Evolutionary conservation across 2,888 invertebrate species (phyloP).

Genomic region (Oithona nana): DNA sequence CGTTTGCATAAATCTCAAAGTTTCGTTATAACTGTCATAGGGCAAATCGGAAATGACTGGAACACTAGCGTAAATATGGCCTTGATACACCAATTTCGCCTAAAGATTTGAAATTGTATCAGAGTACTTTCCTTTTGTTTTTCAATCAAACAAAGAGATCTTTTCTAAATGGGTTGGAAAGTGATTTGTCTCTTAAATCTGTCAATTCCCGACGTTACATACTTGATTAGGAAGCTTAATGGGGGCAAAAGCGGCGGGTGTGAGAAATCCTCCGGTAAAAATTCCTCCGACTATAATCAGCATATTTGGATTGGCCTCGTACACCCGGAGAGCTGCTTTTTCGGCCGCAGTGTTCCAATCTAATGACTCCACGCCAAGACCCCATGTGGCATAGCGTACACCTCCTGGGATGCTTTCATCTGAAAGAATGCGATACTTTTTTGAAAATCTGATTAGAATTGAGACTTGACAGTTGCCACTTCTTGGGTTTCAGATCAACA

Average conservation of each 20-base stretch:
- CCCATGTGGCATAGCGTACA: background rate
- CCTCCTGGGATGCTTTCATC: background rate
- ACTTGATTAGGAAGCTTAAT: background rate
- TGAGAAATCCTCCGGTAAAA: background rate
- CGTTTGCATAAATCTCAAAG: background rate
- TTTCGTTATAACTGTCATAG: background rate
- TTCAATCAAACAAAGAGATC: background rate
- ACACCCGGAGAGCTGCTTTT: background rate
- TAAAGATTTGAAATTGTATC: too few relatives aligned
- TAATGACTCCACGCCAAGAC: background rate
- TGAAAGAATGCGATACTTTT: too few relatives aligned
- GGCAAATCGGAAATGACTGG: conserved; percentile 10
- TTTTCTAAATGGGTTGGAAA: background rate
- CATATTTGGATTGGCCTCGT: background rate
- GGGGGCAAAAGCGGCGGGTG: background rate
- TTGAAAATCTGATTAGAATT: too few relatives aligned
- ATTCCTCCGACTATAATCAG: conserved; percentile 4
- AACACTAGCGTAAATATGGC: background rate
- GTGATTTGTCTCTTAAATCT: too few relatives aligned
- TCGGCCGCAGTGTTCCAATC: background rate
- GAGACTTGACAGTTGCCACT: too few relatives aligned
- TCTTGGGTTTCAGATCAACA: too few relatives aligned
- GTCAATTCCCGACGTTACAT: background rate
- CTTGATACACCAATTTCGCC: background rate
- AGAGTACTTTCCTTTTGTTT: background rate